Evolutionary conservation across 35 echinoderm and acorn worm genomes (phyloP), one percentile per base, ranked within the genome.

Genomic region (Heliocidaris erythrogramma): DNA sequence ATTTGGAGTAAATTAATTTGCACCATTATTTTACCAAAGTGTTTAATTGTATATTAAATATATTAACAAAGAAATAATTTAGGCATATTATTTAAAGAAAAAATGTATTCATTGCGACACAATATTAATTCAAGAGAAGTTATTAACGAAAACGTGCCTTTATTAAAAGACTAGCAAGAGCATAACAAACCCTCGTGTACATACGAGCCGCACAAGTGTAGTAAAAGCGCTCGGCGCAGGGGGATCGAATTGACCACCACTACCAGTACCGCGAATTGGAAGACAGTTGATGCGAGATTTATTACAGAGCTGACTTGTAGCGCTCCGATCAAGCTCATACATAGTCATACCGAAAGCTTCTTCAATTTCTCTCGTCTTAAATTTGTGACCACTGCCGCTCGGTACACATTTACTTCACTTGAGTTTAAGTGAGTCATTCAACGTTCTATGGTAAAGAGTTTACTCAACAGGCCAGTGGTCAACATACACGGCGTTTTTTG

Each of bases 371-470:
- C 7, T 47, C 87, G 87, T 42, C 87, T 42, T 42, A 0, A 42
- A 48, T 47, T 48, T 32, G 87, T 47, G 87, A 89, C 24, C 87
- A 89, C 16, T 89, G 10, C 87, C 87, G 87, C 87, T 89, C 87
- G 17, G 87, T 48, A 89, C 87, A 89, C 87, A 89, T 14, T 7
- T 0, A 47, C 18, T 89, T 48, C 87, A 89, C 87, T 89, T 48
- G 87, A 89, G 31, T 89, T 89, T 47, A 47, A 89, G 87, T 89
- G 87, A 89, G 87, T 42, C 32, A 89, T 89, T 89, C 31, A 47
- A 24, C 30, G 30, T 89, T 89, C 47, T n/a, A 78, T 32, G 31
- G 87, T 89, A 47, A 89, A 9, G 47, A 89, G 87, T 89, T 89
- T 89, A 89, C 32, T 89, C 87, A 13, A 89, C 31, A 47, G 87